These are phyloP conservation scores for Spatula versicolor DNA, from an alignment of 2,797 vertebrate genomes.

Conservation along the genomic window DNA sequence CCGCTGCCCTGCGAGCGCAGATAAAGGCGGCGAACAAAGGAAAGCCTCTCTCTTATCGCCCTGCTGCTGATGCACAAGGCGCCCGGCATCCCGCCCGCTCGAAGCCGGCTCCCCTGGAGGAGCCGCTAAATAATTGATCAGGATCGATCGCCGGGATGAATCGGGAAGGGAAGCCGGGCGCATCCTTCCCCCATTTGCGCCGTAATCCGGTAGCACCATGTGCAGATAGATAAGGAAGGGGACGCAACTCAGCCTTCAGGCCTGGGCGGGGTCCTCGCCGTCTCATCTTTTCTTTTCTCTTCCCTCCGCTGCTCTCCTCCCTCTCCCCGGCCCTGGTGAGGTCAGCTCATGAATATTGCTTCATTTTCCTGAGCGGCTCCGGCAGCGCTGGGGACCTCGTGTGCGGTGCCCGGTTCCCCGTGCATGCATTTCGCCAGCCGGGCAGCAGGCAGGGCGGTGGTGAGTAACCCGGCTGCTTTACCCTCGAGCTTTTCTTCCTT, in stretches of 20 bases:
- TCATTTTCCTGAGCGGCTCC: slow-evolving; percentile 67
- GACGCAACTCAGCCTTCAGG: slow-evolving; percentile 21
- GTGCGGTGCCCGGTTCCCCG: background rate
- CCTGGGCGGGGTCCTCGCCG: slow-evolving; percentile 74
- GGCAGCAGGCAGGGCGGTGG: slow-evolving; percentile 17
- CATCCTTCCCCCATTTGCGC: background rate
- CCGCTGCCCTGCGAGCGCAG: background rate
- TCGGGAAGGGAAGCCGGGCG: background rate
- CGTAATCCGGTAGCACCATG: slow-evolving; percentile 20
- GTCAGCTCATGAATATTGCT: slow-evolving; percentile 74
- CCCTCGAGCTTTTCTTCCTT: background rate
- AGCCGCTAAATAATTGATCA: slow-evolving; percentile 52
- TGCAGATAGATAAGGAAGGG: background rate
- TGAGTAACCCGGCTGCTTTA: slow-evolving; percentile 23
- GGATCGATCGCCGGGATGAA: slow-evolving; percentile 1
- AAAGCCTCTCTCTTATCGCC: background rate
- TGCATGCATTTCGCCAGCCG: slow-evolving; percentile 25
- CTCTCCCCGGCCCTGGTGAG: slow-evolving; percentile 53
- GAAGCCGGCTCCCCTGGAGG: background rate
- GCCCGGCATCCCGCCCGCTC: background rate
- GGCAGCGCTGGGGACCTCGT: slow-evolving; percentile 62
- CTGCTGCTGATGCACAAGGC: background rate
- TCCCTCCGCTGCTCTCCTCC: background rate
- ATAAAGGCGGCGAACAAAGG: slow-evolving; percentile 37
- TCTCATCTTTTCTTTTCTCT: slow-evolving; percentile 34